A percentile compares a stretch with the other conserved stretches of the same genome.
These are phyloP conservation scores for Cataglyphis cursor DNA, from an alignment of 2,888 invertebrate genomes.

Conservation along the genomic window DNA sequence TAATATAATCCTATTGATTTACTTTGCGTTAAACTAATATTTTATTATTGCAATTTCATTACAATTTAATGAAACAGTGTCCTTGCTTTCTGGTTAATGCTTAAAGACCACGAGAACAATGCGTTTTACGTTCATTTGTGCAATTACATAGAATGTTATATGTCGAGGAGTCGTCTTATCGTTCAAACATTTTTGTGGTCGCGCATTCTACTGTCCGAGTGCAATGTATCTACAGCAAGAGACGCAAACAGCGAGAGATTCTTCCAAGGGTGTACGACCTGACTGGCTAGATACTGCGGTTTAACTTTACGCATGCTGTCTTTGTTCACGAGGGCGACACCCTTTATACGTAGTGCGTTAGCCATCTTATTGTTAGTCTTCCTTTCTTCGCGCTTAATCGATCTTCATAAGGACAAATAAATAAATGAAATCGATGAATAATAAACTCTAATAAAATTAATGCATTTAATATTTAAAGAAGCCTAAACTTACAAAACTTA, in stretches of 20 bases:
- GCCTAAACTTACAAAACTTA: background rate
- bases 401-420: slow-evolving; percentile 7
- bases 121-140: slow-evolving; percentile 5
- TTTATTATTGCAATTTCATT: background rate
- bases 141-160: slow-evolving; percentile 28
- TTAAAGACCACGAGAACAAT: slow-evolving; percentile 3
- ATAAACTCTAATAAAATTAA: background rate
- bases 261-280: slow-evolving; percentile 73
- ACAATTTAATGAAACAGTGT: slow-evolving; percentile 11
- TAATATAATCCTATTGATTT: background rate
- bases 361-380: slow-evolving; percentile 78
- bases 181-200: slow-evolving; percentile 50
- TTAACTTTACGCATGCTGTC: slow-evolving; percentile 76
- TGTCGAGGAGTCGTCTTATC: slow-evolving; percentile 39
- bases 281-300: slow-evolving; percentile 71
- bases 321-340: slow-evolving; percentile 78
- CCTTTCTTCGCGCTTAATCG: slow-evolving; percentile 34
- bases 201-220: slow-evolving; percentile 50
- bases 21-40: background rate
- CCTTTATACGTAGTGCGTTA: slow-evolving; percentile 77
- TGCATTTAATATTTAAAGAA: background rate
- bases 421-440: background rate
- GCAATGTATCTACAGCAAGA: slow-evolving; percentile 33
- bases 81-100: background rate
- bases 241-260: slow-evolving; percentile 60